Percentiles rank a stretch among this genome's conserved stretches.
Evolutionary conservation across 37 sponge, comb jelly and placozoan genomes (phyloP).

Genomic region (Spongilla lacustris): DNA sequence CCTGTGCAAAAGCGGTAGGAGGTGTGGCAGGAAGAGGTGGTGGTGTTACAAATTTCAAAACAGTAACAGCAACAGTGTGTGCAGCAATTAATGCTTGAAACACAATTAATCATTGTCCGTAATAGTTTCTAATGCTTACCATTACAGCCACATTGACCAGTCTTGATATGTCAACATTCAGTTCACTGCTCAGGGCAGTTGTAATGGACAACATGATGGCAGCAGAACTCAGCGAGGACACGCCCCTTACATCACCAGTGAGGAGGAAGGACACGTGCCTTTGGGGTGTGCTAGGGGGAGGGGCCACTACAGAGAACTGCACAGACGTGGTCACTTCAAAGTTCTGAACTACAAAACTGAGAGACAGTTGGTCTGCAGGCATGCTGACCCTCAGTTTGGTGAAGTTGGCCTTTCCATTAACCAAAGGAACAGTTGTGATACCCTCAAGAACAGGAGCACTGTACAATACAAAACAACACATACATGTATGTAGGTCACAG

Average conservation of each 20-base stretch:
- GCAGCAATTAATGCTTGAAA: not conserved
- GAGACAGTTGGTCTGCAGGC: constrained; percentile 37
- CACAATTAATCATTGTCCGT: too few relatives aligned
- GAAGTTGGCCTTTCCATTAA: constrained; percentile 74
- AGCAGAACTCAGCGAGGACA: not conserved
- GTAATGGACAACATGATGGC: not conserved
- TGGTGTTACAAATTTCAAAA: too few relatives aligned
- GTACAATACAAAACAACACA: not conserved
- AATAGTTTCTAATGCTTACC: not conserved
- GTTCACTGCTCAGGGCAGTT: not conserved
- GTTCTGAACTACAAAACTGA: constrained; percentile 44
- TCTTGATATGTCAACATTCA: constrained; percentile 65
- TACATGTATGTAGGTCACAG: too few relatives aligned
- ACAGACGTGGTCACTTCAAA: constrained; percentile 29
- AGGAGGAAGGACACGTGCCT: constrained; percentile 45
- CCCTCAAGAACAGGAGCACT: constrained; percentile 37
- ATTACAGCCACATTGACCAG: constrained; percentile 28
- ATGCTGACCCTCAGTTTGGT: constrained; percentile 69
- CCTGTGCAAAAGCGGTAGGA: too few relatives aligned
- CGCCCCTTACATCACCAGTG: constrained; percentile 4
- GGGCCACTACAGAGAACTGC: constrained; percentile 53
- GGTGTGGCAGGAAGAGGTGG: too few relatives aligned
- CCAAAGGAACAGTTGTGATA: constrained; percentile 52
- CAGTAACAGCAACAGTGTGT: not conserved
- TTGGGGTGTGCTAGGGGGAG: constrained; percentile 34